Conservation (phyloP, 1,140 invertebrate species). For the Drosophila sechellia region DNA sequence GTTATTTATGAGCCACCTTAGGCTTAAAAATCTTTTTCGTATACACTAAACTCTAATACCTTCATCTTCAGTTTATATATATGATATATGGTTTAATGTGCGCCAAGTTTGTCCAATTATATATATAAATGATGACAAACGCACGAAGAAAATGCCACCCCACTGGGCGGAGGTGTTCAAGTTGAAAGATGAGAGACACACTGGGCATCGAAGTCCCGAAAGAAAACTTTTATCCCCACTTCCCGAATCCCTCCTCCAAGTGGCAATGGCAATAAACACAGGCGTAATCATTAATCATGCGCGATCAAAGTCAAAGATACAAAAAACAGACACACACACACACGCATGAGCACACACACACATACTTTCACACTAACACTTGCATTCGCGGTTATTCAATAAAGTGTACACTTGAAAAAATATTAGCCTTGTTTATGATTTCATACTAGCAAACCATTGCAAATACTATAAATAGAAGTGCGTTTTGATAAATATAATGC, state of each 20-base stretch:
- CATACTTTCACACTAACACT: constrained; percentile 18
- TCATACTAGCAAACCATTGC: too few relatives aligned
- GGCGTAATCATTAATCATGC: constrained; percentile 78
- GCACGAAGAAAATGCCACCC: not conserved
- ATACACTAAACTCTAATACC: not conserved
- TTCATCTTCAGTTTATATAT: constrained; percentile 9
- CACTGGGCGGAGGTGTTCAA: constrained; percentile 29
- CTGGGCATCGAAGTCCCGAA: constrained; percentile 39
- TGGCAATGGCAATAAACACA: constrained; percentile 72
- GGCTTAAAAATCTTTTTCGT: not conserved
- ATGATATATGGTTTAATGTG: not conserved
- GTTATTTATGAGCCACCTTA: not conserved
- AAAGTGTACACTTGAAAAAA: constrained; percentile 13
- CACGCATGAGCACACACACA: constrained; percentile 13
- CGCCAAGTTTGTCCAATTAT: constrained; percentile 34
- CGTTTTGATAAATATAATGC: too few relatives aligned
- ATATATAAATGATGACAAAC: constrained; percentile 41
- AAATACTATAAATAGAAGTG: not conserved
- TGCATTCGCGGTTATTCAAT: constrained; percentile 49
- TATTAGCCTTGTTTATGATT: not conserved
- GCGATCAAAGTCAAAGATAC: constrained; percentile 80
- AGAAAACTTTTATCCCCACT: constrained; percentile 55
- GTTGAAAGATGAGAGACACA: constrained; percentile 61
- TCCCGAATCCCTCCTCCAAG: constrained; percentile 19
- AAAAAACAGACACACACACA: constrained; percentile 37